Evolutionary conservation across 2,888 invertebrate species (phyloP).

Genomic region (Falcaria lacertinaria): DNA sequence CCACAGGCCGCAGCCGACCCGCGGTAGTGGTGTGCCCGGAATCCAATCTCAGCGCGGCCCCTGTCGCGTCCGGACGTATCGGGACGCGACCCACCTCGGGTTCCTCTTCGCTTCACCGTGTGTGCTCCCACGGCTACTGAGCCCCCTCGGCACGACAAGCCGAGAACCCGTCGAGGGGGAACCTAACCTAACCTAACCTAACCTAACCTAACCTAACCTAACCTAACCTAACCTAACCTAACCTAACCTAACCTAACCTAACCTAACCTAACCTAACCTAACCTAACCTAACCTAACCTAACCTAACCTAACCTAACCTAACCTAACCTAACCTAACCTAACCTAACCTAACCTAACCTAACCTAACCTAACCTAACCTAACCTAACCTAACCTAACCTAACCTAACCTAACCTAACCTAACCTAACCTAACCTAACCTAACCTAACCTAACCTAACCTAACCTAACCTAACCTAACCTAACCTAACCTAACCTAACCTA

Average conservation of each 20-base stretch:
- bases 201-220: conserved; percentile 13
- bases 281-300: conserved; percentile 16
- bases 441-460: conserved; percentile 21
- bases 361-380: conserved; percentile 19
- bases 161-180: too few species aligned
- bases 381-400: conserved; percentile 16
- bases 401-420: conserved; percentile 17
- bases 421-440: conserved; percentile 18
- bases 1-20: too few species aligned
- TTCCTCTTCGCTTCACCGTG: too few species aligned
- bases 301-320: conserved; percentile 15
- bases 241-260: conserved; percentile 15
- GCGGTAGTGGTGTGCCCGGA: too few species aligned
- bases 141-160: too few species aligned
- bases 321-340: conserved; percentile 17
- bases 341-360: conserved; percentile 19
- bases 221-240: conserved; percentile 12
- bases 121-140: too few species aligned
- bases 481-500: conserved; percentile 24
- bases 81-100: too few species aligned
- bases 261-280: conserved; percentile 15
- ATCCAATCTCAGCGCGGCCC: conserved; percentile 9
- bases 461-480: conserved; percentile 24
- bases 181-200: conserved; percentile 15
- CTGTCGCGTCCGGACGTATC: too few species aligned